Percentiles rank a stretch among this genome's conserved stretches.
Evolutionary conservation across 2,888 invertebrate species (phyloP).

Genomic region (Macrosiphum euphorbiae): DNA sequence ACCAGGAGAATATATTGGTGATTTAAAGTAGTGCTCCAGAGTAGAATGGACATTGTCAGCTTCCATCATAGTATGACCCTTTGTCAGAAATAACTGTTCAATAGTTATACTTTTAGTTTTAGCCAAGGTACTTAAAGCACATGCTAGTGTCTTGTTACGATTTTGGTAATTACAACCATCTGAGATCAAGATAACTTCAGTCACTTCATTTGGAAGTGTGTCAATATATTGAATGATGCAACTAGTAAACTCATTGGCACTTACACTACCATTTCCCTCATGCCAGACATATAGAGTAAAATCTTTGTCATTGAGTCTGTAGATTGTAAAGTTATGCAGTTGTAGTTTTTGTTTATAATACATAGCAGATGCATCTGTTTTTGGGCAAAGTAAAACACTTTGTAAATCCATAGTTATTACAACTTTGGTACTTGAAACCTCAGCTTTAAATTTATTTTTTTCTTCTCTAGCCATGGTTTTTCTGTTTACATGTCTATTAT

Average conservation of each 20-base stretch:
- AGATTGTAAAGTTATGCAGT: constrained; percentile 67
- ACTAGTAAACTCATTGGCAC: constrained; percentile 66
- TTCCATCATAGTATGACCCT: constrained; percentile 69
- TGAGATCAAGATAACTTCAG: constrained; percentile 65
- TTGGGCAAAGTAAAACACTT: constrained; percentile 66
- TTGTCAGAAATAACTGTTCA: constrained; percentile 68
- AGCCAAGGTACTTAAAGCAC: constrained; percentile 67
- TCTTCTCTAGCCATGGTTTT: constrained; percentile 50
- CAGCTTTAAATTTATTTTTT: constrained; percentile 49
- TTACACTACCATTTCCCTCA: constrained; percentile 66
- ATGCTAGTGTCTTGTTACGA: constrained; percentile 68
- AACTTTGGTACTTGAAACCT: constrained; percentile 34
- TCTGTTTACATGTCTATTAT: constrained; percentile 50
- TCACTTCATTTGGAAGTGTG: constrained; percentile 27
- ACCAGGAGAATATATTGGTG: constrained; percentile 58
- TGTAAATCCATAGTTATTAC: constrained; percentile 66
- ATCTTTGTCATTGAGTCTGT: constrained; percentile 72
- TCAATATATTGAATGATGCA: constrained; percentile 65
- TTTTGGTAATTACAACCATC: constrained; percentile 69
- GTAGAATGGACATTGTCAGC: constrained; percentile 68
- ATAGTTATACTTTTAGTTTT: constrained; percentile 62
- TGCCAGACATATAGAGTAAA: constrained; percentile 73
- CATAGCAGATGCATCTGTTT: constrained; percentile 65
- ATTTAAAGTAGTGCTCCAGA: constrained; percentile 66
- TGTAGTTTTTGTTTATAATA: constrained; percentile 67